Base-by-base conservation (phyloP, 2,113 vertebrate genomes). In the Vicugna pacos region DNA sequence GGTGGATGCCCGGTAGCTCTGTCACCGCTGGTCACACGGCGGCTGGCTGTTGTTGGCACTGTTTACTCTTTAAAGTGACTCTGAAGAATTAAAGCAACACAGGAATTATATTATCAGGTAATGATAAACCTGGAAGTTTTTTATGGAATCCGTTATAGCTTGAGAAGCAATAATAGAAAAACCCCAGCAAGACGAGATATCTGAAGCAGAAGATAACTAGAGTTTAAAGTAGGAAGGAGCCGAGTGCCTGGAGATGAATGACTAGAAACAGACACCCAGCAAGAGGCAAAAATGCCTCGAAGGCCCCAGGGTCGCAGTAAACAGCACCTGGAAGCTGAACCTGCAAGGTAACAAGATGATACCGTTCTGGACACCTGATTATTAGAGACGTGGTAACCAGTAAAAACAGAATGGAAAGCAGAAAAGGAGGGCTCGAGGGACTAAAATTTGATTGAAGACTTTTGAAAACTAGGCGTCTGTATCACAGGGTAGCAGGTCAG, bases 381-480 rank as follows among this genome's bases (percentile, higher is more conserved):
- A 97, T 97, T 93, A 92, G 83, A 91, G 97, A 98, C 97, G 96
- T 97, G 97, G 96, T 97, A 97, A 96, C 92, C 95, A 97, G 97
- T 95, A 96, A 93, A 50, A 64, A 65, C 96, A 89, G 95, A 92
- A 95, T 73, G 87, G 79, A 86, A 84, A 89, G 85, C 73, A 84
- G 76, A 64, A n/a, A 84, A 91, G 97, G 38, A 96, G 38, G 79
- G 79, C 96, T 96, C 12, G 35, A 92, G 98, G 96, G 95, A 96
- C 87, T 69, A 38, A 96, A 90, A 89, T 94, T 93, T 97, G 97
- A 98, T 98, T 88, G 97, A 98, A 97, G 89, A 89, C 77, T 82
- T 96, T 96, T 95, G 89, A 94, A 96, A 97, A 96, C 70, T 30
- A 97, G 94, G 96, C 95, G 90, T 91, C 83, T 85, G 2, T 72